Base-by-base conservation (phyloP, 2,113 vertebrate species). In the Elephas maximus region DNA sequence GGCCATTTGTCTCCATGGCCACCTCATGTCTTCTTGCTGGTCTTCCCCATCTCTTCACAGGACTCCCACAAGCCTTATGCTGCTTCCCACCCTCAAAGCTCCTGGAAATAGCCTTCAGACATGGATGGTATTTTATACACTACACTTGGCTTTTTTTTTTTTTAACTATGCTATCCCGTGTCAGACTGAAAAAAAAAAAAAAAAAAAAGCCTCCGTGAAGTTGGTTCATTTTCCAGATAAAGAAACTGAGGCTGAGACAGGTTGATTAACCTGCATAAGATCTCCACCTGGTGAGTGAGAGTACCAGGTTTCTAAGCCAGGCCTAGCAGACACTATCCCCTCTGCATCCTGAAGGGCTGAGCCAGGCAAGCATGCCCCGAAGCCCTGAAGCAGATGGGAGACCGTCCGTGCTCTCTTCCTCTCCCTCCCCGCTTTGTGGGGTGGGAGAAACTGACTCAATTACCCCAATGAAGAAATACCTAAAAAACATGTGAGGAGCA, bases 111-210 rank as follows among this genome's bases (percentile, higher is more conserved):
- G 24, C 41, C 74, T 33, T 33, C 62, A 41, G 37, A 45, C 9
- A 1, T 0, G 17, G 21, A 21, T 1, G 20, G 30, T 73, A 11
- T 14, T n/a, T 48, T 8, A 1, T 4, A 2, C 1, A 15, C 48
- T 5, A 18, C 0, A 11, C 65, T 30, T 37, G 41, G 28, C 60
- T 57, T 12, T 73, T 37, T 73, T 67, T 28, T 63, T 26, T 5
- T 45, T 28, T 33, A 23, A 33, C 60, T 0, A 18, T 28, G 6
- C 2, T 5, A 5, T 24, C 1, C 0, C 18, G 1, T 6, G 28
- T 26, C 84, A 41, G 41, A 69, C n/a, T 62, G 79, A 1, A 9
- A 15, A 12, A 1, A 21, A 37, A 9, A 15, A 12, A 1, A 21
- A 37, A 78, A 1, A 37, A 37, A 37, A 37, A 37, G 71, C 0